phyloP scores from a whole-genome alignment of 2,113 vertebrate species.

The Dendropsophus ebraccatus region DNA sequence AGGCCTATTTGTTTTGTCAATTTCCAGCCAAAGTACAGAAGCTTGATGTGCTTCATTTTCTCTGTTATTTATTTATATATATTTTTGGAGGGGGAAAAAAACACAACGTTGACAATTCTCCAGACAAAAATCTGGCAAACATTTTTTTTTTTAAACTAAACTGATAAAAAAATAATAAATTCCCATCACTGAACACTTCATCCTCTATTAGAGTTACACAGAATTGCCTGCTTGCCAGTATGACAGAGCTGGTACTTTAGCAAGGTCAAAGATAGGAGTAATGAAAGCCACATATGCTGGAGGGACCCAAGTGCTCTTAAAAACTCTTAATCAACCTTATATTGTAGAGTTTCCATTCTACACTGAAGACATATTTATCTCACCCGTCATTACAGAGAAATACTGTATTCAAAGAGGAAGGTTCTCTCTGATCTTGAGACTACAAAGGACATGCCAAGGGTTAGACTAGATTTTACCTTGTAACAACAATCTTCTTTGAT shows the following conservation, averaged over 20 bases:
- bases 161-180: constrained; percentile 10
- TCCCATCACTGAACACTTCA: neutral
- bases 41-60: constrained; percentile 29
- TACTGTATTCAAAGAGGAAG: neutral
- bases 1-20: constrained; percentile 52
- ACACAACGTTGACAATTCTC: neutral
- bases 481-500: neutral
- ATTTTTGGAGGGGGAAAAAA: neutral
- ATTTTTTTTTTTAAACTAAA: constrained; percentile 6
- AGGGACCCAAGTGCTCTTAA: constrained; percentile 21
- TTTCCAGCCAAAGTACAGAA: constrained; percentile 4
- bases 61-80: neutral
- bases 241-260: constrained; percentile 42
- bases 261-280: constrained; percentile 31
- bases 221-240: constrained; percentile 3
- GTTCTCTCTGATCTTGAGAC: constrained; percentile 12
- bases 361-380: constrained; percentile 31
- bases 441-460: constrained; percentile 35
- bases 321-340: constrained; percentile 43
- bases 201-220: neutral
- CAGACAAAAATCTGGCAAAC: neutral
- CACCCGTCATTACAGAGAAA: constrained; percentile 37
- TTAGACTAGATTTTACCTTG: constrained; percentile 5
- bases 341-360: constrained; percentile 20
- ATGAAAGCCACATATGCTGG: constrained; percentile 47